Evolutionary conservation across 2,113 vertebrate species (phyloP), one percentile per base, ranked within the genome.

Genomic region (Rafetus swinhoei): DNA sequence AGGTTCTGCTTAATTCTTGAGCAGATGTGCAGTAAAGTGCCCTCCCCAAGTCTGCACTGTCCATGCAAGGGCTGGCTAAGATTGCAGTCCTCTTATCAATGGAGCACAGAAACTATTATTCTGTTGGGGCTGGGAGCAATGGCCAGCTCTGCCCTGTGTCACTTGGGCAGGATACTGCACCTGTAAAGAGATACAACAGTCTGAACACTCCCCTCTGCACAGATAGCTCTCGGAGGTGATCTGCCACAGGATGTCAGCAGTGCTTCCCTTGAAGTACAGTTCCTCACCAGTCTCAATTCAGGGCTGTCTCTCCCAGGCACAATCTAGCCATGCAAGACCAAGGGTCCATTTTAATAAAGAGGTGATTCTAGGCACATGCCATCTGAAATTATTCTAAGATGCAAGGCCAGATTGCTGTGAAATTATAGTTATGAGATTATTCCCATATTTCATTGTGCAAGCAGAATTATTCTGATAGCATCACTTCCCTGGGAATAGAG

Each of bases 261-360:
- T 60, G 7, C 54, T 93, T 95, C 72, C 57, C 88, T 90, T 69
- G n/a, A 50, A 5, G 90, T 53, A 88, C 87, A 86, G n/a, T 76
- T 90, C 89, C 39, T 45, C 27, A 76, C 54, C 56, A 16, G 24
- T 15, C 60, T 52, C 53, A 55, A 55, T 13, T 18, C 53, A 25
- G n/a, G n/a, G 13, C 54, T 1, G 13, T 84, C 87, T 1, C 81
- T 82, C 59, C 45, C 87, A 84, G 89, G 54, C 85, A 85, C 45
- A 54, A 15, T 74, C 57, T 80, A 62, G 52, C 15, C 22, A 14
- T 15, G 65, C 65, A 81, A 76, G 54, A 55, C 81, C 1, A 25
- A 5, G 12, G 85, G 21, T 45, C 54, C 60, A 12, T 57, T 79
- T 18, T 54, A 74, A 92, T 89, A 91, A 93, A 87, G n/a, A 80